Evolutionary conservation across 2,797 vertebrate genomes (phyloP).

Genomic region (Astyanax mexicanus): DNA sequence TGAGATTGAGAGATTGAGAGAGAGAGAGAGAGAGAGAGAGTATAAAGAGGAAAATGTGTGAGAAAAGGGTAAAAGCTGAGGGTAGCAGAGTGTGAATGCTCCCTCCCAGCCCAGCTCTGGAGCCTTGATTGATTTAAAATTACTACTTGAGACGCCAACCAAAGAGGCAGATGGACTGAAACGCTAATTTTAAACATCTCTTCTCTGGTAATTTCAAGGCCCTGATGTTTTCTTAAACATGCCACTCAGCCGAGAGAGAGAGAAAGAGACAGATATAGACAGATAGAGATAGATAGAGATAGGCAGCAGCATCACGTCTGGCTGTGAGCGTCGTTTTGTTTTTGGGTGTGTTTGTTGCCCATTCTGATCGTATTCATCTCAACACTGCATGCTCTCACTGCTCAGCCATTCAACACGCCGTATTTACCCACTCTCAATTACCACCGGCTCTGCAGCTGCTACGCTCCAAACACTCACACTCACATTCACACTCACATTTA

Average conservation of each 20-base stretch:
- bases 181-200: conserved; percentile 50
- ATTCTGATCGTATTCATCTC: conserved; percentile 29
- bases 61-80: conserved; percentile 27
- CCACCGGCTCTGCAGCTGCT: too few species aligned
- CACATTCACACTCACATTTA: too few species aligned
- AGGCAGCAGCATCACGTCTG: neutral
- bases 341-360: conserved; percentile 7
- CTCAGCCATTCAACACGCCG: conserved; percentile 13
- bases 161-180: conserved; percentile 49
- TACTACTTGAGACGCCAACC: conserved; percentile 51
- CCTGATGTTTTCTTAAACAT: conserved; percentile 47
- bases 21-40: conserved; percentile 34
- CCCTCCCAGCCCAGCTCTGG: conserved; percentile 6
- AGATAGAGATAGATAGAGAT: conserved; percentile 24
- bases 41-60: neutral
- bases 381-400: conserved; percentile 21
- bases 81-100: conserved; percentile 13
- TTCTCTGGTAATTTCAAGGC: conserved; percentile 46
- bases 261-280: conserved; percentile 12
- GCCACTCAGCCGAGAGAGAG: conserved; percentile 24
- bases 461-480: neutral
- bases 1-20: too few species aligned
- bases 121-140: conserved; percentile 53
- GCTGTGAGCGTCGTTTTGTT: neutral
- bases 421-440: conserved; percentile 6